Evolutionary conservation across 2,113 vertebrate species (phyloP), one percentile per base, ranked within the genome.

Genomic region (Ptilonorhynchus violaceus): DNA sequence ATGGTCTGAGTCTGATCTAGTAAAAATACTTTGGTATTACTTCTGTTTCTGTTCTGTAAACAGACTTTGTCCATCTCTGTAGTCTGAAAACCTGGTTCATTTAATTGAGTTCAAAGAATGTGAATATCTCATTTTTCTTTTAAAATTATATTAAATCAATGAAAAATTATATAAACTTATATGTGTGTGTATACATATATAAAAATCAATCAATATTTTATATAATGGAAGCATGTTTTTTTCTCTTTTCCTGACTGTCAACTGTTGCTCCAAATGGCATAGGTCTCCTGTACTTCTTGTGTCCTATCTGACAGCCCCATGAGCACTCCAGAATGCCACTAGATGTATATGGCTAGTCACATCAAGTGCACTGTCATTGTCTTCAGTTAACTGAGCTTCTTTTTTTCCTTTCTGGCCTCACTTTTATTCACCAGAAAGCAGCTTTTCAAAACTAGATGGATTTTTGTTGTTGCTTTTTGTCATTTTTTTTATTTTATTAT

Each of bases 141-240:
- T 46, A 3, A 63, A 66, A 69, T 76, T 68, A 27, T 44, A 76
- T 22, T 52, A 30, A 6, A 13, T 17, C 70, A 74, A 59, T 23
- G 39, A 59, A 13, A 67, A 66, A 39, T 44, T 42, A 28, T 8
- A n/a, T 63, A 28, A 56, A 69, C 6, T 33, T 64, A 1, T 7
- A 15, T 2, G 0, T 2, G 0, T 41, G 6, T 42, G 3, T 2
- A 39, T 11, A 28, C 46, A 33, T 7, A 21, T 16, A 13, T 4
- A 59, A 6, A 42, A 4, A 31, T 46, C 63, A 59, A 37, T 41
- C 12, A 76, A 30, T 37, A 68, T 11, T 73, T 85, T 30, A 15
- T 59, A 16, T 33, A 72, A 72, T 3, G 17, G 21, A 74, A 82
- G 15, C 8, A 14, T 15, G 2, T 37, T 77, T 31, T 55, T 53